Evolutionary conservation across 1,140 invertebrate genomes (phyloP), one percentile per base, ranked within the genome.

Genomic region (Babylonia areolata): DNA sequence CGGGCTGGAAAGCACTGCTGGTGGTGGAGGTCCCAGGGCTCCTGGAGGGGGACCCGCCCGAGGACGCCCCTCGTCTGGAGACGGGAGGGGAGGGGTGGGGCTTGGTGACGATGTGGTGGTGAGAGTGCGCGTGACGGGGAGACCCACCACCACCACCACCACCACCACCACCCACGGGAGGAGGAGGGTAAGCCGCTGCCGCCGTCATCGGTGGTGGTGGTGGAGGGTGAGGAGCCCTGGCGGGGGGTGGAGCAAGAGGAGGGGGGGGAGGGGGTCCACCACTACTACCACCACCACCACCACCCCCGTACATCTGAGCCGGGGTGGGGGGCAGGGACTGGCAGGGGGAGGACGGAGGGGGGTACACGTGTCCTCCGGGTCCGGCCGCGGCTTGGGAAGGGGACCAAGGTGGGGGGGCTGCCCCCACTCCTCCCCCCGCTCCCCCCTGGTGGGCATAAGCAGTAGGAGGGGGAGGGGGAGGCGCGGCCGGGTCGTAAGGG

Each of bases 31-130:
- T 42, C 9, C 20, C 77, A 0, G 77, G 42, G 39, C 77, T 46
- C 15, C 77, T 37, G n/a, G 54, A 69, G 15, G 23, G 81, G 12
- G 42, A n/a, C 2, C 54, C 33, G 15, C 54, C 69, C 2, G 81
- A 17, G 31, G 82, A 84, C 1, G 82, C 73, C n/a, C 54, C 58
- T 46, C 40, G 71, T 33, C 82, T 39, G 15, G 82, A 84, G 28
- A 40, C 39, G 12, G 82, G 82, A 6, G 82, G 82, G 28, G 82
- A 84, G 15, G 82, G 82, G 40, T 84, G 64, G 37, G 82, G 82
- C 82, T 84, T 84, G 82, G 82, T 84, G 58, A 84, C 82, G 40
- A 84, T 84, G 64, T 82, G 81, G 23, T 82, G 81, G 39, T 82
- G 81, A 2, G 81, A 39, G 81, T 71, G 69, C 3, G 15, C 39